Evolutionary conservation across 2,888 invertebrate genomes (phyloP).

Genomic region (Phasia obesa): DNA sequence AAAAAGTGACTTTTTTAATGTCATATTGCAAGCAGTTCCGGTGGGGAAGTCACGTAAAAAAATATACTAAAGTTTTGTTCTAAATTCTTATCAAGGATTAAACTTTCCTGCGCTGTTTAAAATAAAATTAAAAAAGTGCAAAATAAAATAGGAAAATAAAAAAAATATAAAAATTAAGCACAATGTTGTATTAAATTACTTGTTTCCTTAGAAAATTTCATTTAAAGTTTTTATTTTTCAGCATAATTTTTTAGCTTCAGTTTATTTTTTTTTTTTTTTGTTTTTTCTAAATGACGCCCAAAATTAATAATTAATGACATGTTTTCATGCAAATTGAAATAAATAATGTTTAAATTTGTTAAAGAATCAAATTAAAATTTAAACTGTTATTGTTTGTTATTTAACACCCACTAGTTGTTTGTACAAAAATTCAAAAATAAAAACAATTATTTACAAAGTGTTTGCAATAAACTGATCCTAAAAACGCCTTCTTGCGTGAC

Average conservation of each 20-base stretch:
- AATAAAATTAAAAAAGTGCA: constrained; percentile 4
- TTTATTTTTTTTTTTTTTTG: no score
- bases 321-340: constrained; percentile 47
- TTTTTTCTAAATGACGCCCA: constrained; percentile 21
- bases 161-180: not conserved
- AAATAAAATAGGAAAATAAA: constrained; percentile 6
- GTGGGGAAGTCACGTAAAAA: constrained; percentile 30
- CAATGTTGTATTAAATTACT: constrained; percentile 44
- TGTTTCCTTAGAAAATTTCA: constrained; percentile 8
- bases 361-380: constrained; percentile 57
- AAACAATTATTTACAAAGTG: constrained; percentile 33
- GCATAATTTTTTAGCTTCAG: not conserved
- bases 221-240: not conserved
- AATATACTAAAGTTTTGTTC: constrained; percentile 30
- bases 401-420: constrained; percentile 43
- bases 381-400: constrained; percentile 33
- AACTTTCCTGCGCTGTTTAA: constrained; percentile 32
- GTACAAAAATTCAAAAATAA: not conserved
- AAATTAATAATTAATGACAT: constrained; percentile 19
- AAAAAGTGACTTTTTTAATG: constrained; percentile 23
- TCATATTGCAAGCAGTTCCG: constrained; percentile 48
- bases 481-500: constrained; percentile 35
- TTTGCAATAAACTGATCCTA: constrained; percentile 59
- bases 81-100: constrained; percentile 61
- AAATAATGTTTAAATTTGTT: constrained; percentile 47